These are phyloP conservation scores for Drosophila fulvimacula DNA, from an alignment of 2,888 invertebrate species.

Conservation along the genomic window DNA sequence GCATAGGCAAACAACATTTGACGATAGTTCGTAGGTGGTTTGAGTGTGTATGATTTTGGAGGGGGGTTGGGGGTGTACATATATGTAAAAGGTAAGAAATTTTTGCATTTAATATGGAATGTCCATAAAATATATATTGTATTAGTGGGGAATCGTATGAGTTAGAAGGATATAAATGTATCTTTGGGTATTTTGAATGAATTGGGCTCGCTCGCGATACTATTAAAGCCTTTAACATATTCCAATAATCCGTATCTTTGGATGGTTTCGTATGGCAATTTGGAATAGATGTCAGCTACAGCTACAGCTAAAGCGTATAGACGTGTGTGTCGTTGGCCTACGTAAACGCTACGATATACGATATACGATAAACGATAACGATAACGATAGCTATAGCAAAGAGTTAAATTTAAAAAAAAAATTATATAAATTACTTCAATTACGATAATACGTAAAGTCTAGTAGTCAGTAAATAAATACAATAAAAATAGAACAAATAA, in stretches of 20 bases:
- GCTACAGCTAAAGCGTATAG: slow-evolving; percentile 62
- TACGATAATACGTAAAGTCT: slow-evolving; percentile 49
- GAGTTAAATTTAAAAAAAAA: slow-evolving; percentile 44
- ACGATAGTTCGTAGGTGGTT: slow-evolving; percentile 27
- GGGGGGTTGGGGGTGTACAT: slow-evolving; percentile 35
- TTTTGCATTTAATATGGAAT: slow-evolving; percentile 58
- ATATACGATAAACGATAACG: slow-evolving; percentile 27
- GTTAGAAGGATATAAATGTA: slow-evolving; percentile 34
- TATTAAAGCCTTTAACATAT: slow-evolving; percentile 51
- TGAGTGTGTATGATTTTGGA: slow-evolving; percentile 5
- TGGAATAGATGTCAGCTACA: slow-evolving; percentile 63
- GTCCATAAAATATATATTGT: slow-evolving; percentile 13
- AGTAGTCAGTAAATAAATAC: slow-evolving; percentile 42
- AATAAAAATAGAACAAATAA: slow-evolving; percentile 38
- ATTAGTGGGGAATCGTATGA: slow-evolving; percentile 22
- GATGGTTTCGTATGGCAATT: slow-evolving; percentile 63
- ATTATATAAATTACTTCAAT: slow-evolving; percentile 64
- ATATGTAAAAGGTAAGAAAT: slow-evolving; percentile 82
- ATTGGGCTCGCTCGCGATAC: slow-evolving; percentile 19
- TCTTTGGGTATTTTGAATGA: not conserved
- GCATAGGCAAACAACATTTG: slow-evolving; percentile 40
- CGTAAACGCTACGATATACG: slow-evolving; percentile 70
- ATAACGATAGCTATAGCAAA: slow-evolving; percentile 47
- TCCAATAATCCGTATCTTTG: slow-evolving; percentile 71
- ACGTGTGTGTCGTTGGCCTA: slow-evolving; percentile 52